phyloP scores from a whole-genome alignment of 2,113 vertebrate species.

The Ceyx cyanopectus region DNA sequence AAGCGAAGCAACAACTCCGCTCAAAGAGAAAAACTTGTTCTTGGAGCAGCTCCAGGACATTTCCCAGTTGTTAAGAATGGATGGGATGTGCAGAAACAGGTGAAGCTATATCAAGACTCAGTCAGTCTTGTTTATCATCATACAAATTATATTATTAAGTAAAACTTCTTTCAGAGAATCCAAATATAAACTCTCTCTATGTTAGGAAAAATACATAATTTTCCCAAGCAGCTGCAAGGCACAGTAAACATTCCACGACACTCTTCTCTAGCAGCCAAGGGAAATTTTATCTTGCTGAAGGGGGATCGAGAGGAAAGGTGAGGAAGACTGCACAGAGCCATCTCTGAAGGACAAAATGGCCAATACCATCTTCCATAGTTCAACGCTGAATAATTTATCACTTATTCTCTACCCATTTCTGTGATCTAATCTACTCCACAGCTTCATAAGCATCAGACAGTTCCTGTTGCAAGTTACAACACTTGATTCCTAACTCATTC shows the following conservation, averaged over 20 bases:
- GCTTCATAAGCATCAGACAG: neutral
- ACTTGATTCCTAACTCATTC: neutral
- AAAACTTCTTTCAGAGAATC: neutral
- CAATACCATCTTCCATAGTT: neutral
- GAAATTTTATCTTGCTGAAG: neutral
- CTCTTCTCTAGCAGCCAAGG: neutral
- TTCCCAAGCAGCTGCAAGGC: neutral
- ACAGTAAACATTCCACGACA: neutral
- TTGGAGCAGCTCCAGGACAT: neutral
- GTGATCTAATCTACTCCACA: neutral
- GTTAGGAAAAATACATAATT: neutral
- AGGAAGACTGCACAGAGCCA: neutral
- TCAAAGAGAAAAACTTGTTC: neutral
- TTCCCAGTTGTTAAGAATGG: neutral
- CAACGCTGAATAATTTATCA: neutral
- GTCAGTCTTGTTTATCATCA: neutral
- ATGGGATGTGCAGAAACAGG: neutral
- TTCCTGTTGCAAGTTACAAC: neutral
- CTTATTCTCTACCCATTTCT: neutral
- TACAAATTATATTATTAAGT: neutral
- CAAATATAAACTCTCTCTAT: neutral
- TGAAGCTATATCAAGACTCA: neutral
- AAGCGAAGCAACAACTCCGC: neutral
- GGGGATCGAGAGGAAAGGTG: neutral
- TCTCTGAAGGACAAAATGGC: neutral